These are phyloP conservation scores for Naso thynnoides DNA, from an alignment of 2,797 vertebrate genomes.

Conservation along the genomic window DNA sequence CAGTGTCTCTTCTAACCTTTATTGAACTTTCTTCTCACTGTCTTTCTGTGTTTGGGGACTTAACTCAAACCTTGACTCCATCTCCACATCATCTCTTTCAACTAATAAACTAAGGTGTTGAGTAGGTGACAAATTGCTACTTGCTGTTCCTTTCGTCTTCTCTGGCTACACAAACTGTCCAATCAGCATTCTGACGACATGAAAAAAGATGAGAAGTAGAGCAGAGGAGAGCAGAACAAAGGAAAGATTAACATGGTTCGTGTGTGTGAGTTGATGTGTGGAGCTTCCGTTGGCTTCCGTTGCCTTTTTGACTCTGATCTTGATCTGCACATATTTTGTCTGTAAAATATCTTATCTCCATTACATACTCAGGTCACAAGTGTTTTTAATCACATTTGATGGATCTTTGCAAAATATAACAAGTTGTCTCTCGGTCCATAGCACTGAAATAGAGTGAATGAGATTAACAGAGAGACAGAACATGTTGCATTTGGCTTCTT, in stretches of 20 bases:
- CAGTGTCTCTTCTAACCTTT: slow-evolving; percentile 24
- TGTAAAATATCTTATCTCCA: no score
- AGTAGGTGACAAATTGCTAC: slow-evolving; percentile 49
- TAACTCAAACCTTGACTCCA: slow-evolving; percentile 16
- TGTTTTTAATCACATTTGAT: no score
- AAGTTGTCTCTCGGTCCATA: no score
- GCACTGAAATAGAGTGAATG: no score
- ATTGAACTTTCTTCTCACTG: slow-evolving; percentile 25
- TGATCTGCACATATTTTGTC: no score
- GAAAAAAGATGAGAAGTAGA: slow-evolving; percentile 41
- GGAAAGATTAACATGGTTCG: slow-evolving; percentile 21
- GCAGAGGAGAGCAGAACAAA: slow-evolving; percentile 13
- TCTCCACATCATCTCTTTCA: slow-evolving; percentile 38
- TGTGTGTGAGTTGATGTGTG: neutral
- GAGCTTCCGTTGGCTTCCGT: neutral
- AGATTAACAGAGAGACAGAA: no score
- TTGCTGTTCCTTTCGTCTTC: slow-evolving; percentile 34
- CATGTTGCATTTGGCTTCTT: no score
- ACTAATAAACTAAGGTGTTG: slow-evolving; percentile 42
- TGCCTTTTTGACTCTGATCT: slow-evolving; percentile 18
- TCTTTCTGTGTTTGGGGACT: slow-evolving; percentile 12
- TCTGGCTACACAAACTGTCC: slow-evolving; percentile 37
- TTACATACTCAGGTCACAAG: no score
- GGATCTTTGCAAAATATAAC: no score
- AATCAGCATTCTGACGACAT: slow-evolving; percentile 51